Conservation (phyloP, 2,797 vertebrate genomes). For the Myotis daubentonii region DNA sequence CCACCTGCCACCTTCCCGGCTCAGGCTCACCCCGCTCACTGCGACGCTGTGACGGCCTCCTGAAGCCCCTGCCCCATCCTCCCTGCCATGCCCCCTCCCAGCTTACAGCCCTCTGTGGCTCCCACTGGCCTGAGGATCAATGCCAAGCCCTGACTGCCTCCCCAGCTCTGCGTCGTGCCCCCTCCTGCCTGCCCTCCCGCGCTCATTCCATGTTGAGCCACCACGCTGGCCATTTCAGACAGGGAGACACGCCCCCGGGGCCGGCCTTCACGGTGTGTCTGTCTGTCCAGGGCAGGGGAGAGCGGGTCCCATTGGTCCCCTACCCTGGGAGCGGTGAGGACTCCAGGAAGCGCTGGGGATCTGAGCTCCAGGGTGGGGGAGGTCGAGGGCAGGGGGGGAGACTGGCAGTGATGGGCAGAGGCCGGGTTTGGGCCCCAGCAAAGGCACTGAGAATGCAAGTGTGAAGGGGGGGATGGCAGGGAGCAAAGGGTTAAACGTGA, state of each 20-base stretch:
- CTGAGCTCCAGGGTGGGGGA: not conserved
- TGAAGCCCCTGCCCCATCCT: no score
- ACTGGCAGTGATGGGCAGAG: not conserved
- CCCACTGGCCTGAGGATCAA: not conserved
- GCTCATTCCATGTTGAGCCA: not conserved
- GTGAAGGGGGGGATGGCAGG: not conserved
- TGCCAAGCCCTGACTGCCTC: not conserved
- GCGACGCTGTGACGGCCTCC: not conserved
- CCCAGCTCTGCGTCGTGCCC: not conserved
- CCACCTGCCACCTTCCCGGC: not conserved
- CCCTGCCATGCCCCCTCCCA: no score
- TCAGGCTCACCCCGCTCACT: not conserved
- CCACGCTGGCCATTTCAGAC: not conserved
- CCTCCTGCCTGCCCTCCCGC: not conserved
- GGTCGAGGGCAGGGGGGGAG: accelerated
- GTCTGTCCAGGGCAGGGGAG: not conserved
- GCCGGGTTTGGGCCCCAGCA: not conserved
- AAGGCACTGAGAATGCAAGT: not conserved
- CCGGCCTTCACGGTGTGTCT: not conserved
- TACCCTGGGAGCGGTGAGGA: not conserved
- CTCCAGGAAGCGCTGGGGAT: no score
- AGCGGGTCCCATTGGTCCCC: not conserved
- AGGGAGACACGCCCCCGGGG: not conserved
- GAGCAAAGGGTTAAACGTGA: not conserved
- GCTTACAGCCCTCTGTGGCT: accelerated